Evolutionary conservation across 2,888 invertebrate species (phyloP).

Genomic region (Leptopilina syphax): DNA sequence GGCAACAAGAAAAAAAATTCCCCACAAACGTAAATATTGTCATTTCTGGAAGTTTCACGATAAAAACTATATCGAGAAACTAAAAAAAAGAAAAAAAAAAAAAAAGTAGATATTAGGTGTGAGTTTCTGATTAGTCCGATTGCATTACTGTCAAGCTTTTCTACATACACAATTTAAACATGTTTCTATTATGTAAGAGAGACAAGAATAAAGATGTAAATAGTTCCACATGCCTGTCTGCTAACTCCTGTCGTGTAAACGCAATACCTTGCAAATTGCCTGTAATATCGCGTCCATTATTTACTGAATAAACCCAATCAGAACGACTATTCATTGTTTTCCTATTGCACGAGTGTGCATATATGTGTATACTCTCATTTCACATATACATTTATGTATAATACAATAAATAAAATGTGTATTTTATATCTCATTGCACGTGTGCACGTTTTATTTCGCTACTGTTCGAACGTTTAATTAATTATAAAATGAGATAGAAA

Average conservation of each 20-base stretch:
- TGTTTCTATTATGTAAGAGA: slow-evolving; percentile 29
- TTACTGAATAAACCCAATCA: slow-evolving; percentile 44
- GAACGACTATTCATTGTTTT: slow-evolving; percentile 43
- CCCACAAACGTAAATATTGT: no score
- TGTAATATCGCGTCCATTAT: slow-evolving; percentile 42
- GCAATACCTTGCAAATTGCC: slow-evolving; percentile 42
- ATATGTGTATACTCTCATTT: background rate
- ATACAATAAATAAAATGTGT: background rate
- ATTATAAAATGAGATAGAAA: background rate
- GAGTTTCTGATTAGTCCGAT: slow-evolving; percentile 36
- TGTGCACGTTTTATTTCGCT: slow-evolving; percentile 39
- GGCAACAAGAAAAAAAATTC: no score
- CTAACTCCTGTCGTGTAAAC: slow-evolving; percentile 26
- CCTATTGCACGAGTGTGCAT: slow-evolving; percentile 13
- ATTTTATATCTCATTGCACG: slow-evolving; percentile 17
- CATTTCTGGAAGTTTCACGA: no score
- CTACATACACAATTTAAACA: slow-evolving; percentile 14
- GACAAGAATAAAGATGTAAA: slow-evolving; percentile 39
- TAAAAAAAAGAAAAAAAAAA: background rate
- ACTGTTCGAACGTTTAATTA: slow-evolving; percentile 21
- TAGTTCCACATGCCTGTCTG: slow-evolving; percentile 34
- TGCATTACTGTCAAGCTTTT: slow-evolving; percentile 15
- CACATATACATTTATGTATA: background rate
- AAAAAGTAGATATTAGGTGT: background rate
- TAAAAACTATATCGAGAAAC: background rate